Percentiles rank a stretch among this genome's conserved stretches.
phyloP scores from a whole-genome alignment of 2,888 invertebrate species.

The Zele albiditarsus region DNA sequence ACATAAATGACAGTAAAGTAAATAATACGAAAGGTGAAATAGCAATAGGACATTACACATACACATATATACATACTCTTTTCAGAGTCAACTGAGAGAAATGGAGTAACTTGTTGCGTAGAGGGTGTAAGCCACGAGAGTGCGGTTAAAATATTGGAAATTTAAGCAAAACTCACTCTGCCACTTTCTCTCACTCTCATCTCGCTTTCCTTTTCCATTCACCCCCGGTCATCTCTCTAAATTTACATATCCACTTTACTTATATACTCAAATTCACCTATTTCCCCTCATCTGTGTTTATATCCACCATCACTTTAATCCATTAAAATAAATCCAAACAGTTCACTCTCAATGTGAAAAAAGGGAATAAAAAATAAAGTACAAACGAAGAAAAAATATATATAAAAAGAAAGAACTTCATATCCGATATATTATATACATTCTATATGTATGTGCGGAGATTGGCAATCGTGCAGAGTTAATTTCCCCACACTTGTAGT shows the following conservation, averaged over 20 bases:
- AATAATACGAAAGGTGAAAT: conserved; percentile 45
- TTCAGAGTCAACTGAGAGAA: conserved; percentile 71
- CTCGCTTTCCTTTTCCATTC: conserved; percentile 28
- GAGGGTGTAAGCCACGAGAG: conserved; percentile 62
- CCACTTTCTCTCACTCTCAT: conserved; percentile 11
- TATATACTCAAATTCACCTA: conserved; percentile 19
- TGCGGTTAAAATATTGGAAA: conserved; percentile 72
- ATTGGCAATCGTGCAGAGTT: conserved; percentile 41
- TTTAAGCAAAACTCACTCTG: conserved; percentile 58
- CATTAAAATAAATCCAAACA: conserved; percentile 37
- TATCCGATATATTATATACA: background rate
- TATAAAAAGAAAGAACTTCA: background rate
- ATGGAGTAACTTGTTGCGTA: conserved; percentile 69
- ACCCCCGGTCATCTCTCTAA: conserved; percentile 39
- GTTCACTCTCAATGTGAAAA: conserved; percentile 2
- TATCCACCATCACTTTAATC: conserved; percentile 27
- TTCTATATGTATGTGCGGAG: background rate
- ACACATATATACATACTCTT: conserved; percentile 51
- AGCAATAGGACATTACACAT: conserved; percentile 33
- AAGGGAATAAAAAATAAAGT: background rate
- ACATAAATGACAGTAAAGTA: background rate
- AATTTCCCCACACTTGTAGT: conserved; percentile 37
- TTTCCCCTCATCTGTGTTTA: conserved; percentile 22
- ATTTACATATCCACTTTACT: conserved; percentile 49
- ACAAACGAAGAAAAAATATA: conserved; percentile 5